Percentiles rank a stretch among this genome's conserved stretches.
phyloP scores from a whole-genome alignment of 1,140 invertebrate genomes.

The Zaprionus tsacasi region DNA sequence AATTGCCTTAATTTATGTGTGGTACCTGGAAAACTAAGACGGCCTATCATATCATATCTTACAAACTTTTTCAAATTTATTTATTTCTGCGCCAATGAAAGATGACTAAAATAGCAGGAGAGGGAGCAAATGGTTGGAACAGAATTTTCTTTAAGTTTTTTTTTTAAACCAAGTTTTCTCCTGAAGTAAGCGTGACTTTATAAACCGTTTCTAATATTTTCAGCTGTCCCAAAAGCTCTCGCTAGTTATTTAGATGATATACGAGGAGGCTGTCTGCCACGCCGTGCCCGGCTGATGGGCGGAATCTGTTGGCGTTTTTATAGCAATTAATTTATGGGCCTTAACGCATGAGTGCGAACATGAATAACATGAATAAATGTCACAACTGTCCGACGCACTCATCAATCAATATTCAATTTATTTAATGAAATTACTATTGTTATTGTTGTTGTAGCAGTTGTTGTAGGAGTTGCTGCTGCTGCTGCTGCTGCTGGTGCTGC shows the following conservation, averaged over 20 bases:
- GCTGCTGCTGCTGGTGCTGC: conserved; percentile 2
- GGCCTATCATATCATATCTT: too few relatives aligned
- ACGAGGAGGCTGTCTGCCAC: not conserved
- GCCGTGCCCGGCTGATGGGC: conserved; percentile 26
- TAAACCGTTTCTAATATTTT: not conserved
- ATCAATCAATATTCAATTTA: conserved; percentile 66
- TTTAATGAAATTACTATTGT: conserved; percentile 61
- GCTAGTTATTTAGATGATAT: not conserved
- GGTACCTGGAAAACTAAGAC: too few relatives aligned
- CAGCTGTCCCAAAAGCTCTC: not conserved
- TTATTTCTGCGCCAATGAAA: too few relatives aligned
- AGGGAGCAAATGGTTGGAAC: too few relatives aligned
- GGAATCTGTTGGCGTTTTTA: conserved; percentile 49
- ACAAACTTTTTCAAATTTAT: too few relatives aligned
- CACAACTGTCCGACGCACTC: conserved; percentile 54
- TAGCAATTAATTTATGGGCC: conserved; percentile 60
- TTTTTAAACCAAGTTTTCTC: too few relatives aligned
- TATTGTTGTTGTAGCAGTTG: conserved; percentile 22
- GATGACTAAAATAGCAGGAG: too few relatives aligned
- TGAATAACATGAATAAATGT: conserved; percentile 62
- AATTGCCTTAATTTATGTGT: too few relatives aligned
- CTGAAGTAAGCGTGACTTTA: not conserved
- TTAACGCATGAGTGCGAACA: conserved; percentile 54
- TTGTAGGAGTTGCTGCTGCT: conserved; percentile 1
- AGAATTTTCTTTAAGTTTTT: too few relatives aligned